Percentiles rank a stretch among this genome's conserved stretches.
Evolutionary conservation across 1,140 invertebrate genomes (phyloP).

Genomic region (Vanessa atalanta): DNA sequence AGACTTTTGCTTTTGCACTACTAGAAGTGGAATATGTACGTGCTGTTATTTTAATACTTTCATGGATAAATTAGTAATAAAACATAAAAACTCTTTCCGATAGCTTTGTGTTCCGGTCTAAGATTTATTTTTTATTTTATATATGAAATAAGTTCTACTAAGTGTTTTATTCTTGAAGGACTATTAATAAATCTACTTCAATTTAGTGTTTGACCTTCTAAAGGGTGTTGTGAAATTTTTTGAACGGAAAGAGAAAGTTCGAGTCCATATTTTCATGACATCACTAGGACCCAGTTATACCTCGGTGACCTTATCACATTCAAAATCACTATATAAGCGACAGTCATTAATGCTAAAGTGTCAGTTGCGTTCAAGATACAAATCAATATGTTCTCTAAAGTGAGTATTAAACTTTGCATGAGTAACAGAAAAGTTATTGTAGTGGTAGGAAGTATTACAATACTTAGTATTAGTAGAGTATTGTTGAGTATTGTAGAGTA

Average conservation of each 20-base stretch:
- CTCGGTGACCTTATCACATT: slow-evolving; percentile 34
- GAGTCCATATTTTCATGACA: background rate
- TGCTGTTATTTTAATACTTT: no score
- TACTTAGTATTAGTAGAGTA: background rate
- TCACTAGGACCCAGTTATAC: slow-evolving; percentile 19
- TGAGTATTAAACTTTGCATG: slow-evolving; percentile 13
- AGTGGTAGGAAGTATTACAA: no score
- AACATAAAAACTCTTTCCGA: no score
- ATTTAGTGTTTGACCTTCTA: background rate
- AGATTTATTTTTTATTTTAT: no score
- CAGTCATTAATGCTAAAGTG: slow-evolving; percentile 23
- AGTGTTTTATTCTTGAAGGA: no score
- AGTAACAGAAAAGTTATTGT: background rate
- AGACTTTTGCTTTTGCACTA: no score
- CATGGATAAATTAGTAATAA: no score
- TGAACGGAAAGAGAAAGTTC: slow-evolving; percentile 4
- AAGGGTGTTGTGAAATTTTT: slow-evolving; percentile 1
- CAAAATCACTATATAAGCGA: slow-evolving; percentile 37
- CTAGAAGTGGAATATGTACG: no score
- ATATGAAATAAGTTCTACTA: no score
- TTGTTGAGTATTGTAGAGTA: background rate
- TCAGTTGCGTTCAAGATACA: slow-evolving; percentile 28
- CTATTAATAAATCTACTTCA: background rate
- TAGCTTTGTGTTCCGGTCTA: no score
- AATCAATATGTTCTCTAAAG: slow-evolving; percentile 40